These are phyloP conservation scores for Clanis bilineata DNA, from an alignment of 2,888 invertebrate genomes.

Conservation along the genomic window DNA sequence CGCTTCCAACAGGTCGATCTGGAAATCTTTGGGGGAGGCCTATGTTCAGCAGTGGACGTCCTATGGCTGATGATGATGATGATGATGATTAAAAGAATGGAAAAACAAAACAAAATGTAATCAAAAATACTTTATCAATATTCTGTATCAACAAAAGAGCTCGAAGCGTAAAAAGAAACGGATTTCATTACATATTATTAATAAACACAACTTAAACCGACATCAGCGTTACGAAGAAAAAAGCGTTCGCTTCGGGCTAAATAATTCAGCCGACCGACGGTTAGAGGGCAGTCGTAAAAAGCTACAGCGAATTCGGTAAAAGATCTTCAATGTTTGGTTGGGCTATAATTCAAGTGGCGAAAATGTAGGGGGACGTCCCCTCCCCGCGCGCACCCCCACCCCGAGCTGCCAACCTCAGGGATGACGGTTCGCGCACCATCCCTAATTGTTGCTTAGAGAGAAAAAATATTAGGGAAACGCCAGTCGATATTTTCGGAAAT, in stretches of 20 bases:
- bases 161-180: slow-evolving; percentile 25
- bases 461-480: slow-evolving; percentile 44
- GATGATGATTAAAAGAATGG: no score
- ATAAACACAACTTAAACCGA: slow-evolving; percentile 52
- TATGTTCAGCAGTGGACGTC: no score
- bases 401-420: slow-evolving; percentile 56
- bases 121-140: not conserved
- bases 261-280: slow-evolving; percentile 73
- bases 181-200: slow-evolving; percentile 44
- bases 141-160: not conserved
- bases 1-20: no score
- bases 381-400: slow-evolving; percentile 29
- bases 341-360: slow-evolving; percentile 77
- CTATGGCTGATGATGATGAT: no score
- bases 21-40: no score
- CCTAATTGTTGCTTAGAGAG: slow-evolving; percentile 61
- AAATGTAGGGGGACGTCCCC: slow-evolving; percentile 70
- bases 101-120: no score
- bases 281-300: slow-evolving; percentile 74
- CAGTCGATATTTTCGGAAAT: slow-evolving; percentile 43
- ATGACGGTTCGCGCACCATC: slow-evolving; percentile 66
- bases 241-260: slow-evolving; percentile 50
- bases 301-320: slow-evolving; percentile 74
- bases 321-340: slow-evolving; percentile 78
- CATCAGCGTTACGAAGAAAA: slow-evolving; percentile 50